Evolutionary conservation across 2,113 vertebrate species (phyloP).

Genomic region (Geothlypis trichas): DNA sequence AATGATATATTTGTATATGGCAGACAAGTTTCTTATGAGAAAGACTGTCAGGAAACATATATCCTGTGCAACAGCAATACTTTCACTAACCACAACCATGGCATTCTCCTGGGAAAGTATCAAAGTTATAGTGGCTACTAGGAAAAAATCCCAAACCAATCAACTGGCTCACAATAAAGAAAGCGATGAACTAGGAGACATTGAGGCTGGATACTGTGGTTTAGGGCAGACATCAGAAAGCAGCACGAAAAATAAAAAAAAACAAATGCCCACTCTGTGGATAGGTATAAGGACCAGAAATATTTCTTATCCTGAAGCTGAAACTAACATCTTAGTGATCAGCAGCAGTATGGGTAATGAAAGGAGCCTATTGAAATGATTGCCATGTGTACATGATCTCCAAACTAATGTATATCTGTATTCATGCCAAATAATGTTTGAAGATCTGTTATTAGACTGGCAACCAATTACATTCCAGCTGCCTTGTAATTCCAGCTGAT

Average conservation of each 20-base stretch:
- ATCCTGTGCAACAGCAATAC: background rate
- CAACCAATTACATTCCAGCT: background rate
- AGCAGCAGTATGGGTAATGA: background rate
- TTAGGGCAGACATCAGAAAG: background rate
- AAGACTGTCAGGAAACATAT: background rate
- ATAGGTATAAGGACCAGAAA: background rate
- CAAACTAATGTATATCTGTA: background rate
- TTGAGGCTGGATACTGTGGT: background rate
- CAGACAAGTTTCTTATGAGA: background rate
- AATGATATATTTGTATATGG: background rate
- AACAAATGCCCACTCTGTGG: background rate
- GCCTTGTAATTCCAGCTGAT: background rate
- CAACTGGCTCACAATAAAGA: background rate
- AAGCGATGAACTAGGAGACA: background rate
- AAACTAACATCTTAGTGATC: background rate
- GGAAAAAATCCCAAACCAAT: background rate
- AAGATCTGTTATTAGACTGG: background rate
- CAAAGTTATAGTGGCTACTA: background rate
- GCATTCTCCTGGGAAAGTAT: background rate
- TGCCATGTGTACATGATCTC: rapidly evolving
- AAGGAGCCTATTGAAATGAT: background rate
- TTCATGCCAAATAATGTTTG: background rate
- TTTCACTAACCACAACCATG: background rate
- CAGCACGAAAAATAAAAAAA: background rate
- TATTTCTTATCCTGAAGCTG: background rate